Base-by-base conservation (phyloP, 2,888 invertebrate genomes). In the Cheilosia impressa region DNA sequence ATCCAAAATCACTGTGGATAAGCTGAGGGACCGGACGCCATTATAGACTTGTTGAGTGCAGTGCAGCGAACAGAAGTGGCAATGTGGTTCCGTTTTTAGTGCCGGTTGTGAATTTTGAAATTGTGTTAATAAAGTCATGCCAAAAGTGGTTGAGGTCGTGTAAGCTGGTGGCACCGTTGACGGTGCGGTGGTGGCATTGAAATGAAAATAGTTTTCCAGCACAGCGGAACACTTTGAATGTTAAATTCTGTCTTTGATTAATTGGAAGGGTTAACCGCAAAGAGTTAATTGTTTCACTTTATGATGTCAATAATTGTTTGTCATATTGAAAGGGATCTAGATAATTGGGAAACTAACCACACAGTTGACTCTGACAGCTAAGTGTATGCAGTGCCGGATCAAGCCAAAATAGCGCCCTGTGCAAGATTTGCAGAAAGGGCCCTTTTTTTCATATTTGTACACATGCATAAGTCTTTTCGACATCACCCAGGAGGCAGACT, bases 11-110 rank as follows among this genome's bases (percentile, higher is more conserved):
- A 60, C 62, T 57, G 68, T 34, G 77, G 57, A 38, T 53, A 27
- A 71, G 34, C 53, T n/a, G 66, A 15, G 55, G 19, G 19, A 62
- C 43, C 38, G 72, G 62, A 55, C 72, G 55, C 24, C 31, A 31
- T 31, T 31, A 38, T 13, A 38, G 38, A 83, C 83, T 83, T 83
- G 83, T 83, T 83, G 83, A 83, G 78, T 78, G 66, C 52, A 78
- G 4, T 60, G 31, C 38, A 72, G 27, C 55, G 43, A 58, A 65
- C 43, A 65, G 57, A 72, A 66, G 45, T 82, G 38, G 71, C 34
- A 65, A 62, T 78, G 63, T 22, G 73, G 78, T 78, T 47, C 52
- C 13, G 62, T 63, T 73, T 78, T 57, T 22, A 68, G 52, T 55
- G 34, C 17, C 6, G 22, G 43, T 58, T 45, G 69, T 27, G 65